Evolutionary conservation across 2,113 vertebrate genomes (phyloP).

Genomic region (Halcyon malimbica): DNA sequence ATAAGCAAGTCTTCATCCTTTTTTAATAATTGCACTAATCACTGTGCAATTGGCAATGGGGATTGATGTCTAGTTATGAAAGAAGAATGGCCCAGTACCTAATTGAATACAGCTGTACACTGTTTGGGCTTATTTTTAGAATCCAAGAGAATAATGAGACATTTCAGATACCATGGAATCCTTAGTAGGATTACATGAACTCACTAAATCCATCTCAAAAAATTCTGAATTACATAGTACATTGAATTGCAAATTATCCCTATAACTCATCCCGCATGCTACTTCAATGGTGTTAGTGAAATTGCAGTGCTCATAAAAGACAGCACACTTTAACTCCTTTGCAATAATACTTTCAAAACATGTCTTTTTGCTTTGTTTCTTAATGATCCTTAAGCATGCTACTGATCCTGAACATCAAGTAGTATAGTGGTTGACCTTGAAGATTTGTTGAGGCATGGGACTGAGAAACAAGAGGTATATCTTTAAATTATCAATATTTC

Average conservation of each 20-base stretch:
- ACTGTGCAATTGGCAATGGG: not conserved
- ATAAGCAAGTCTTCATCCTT: not conserved
- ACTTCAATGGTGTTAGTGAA: not conserved
- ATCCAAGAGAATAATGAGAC: not conserved
- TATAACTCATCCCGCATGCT: not conserved
- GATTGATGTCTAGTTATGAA: not conserved
- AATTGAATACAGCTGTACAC: not conserved
- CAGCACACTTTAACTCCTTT: not conserved
- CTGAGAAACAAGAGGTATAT: not conserved
- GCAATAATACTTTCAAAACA: not conserved
- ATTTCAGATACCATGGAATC: not conserved
- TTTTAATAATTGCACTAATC: not conserved
- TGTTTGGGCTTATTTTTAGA: slow-evolving; percentile 29
- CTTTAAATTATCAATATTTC: not conserved
- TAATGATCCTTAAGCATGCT: not conserved
- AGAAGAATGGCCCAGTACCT: not conserved
- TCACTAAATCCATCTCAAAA: slow-evolving; percentile 1
- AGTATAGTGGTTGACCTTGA: not conserved
- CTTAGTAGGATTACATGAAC: slow-evolving; percentile 5
- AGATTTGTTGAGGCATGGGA: not conserved
- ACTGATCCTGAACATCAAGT: not conserved
- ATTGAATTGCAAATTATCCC: slow-evolving; percentile 20
- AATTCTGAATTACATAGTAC: slow-evolving; percentile 9
- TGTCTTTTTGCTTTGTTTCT: not conserved
- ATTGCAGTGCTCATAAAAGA: not conserved